Conservation (phyloP, 2,888 invertebrate species). For the Drosophila anceps region DNA sequence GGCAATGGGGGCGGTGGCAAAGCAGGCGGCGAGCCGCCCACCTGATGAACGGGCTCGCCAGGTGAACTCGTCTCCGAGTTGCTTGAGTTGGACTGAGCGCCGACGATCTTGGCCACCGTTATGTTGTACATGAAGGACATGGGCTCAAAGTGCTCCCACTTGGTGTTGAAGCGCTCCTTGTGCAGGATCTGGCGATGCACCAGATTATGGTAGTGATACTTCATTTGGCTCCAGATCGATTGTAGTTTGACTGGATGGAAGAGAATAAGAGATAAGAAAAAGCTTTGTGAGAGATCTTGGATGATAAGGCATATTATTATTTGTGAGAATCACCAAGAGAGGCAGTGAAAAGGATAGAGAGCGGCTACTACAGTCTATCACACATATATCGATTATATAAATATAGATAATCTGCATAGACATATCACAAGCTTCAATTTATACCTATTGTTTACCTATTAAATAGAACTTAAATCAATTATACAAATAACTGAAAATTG, state of each 20-base stretch:
- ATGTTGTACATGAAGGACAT: constrained; percentile 84
- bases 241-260: constrained; percentile 77
- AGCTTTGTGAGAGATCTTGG: neutral
- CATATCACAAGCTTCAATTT: neutral
- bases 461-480: neutral
- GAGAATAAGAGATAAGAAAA: neutral
- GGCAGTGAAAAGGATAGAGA: neutral
- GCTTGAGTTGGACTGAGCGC: constrained; percentile 61
- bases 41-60: constrained; percentile 13
- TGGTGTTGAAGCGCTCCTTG: constrained; percentile 83
- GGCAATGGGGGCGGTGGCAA: constrained; percentile 61
- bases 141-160: constrained; percentile 83
- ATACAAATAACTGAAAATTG: neutral
- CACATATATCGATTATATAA: neutral
- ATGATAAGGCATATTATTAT: neutral
- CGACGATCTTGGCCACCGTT: constrained; percentile 82
- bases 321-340: constrained; percentile 8
- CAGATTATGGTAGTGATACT: constrained; percentile 82
- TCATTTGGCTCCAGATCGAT: constrained; percentile 84
- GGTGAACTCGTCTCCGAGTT: constrained; percentile 19
- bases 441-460: neutral
- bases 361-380: neutral
- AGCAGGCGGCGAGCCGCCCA: constrained; percentile 28
- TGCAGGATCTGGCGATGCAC: constrained; percentile 83
- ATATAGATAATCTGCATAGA: neutral